Conservation (phyloP, 1,140 invertebrate species). For the Drosophila pseudoananassae region DNA sequence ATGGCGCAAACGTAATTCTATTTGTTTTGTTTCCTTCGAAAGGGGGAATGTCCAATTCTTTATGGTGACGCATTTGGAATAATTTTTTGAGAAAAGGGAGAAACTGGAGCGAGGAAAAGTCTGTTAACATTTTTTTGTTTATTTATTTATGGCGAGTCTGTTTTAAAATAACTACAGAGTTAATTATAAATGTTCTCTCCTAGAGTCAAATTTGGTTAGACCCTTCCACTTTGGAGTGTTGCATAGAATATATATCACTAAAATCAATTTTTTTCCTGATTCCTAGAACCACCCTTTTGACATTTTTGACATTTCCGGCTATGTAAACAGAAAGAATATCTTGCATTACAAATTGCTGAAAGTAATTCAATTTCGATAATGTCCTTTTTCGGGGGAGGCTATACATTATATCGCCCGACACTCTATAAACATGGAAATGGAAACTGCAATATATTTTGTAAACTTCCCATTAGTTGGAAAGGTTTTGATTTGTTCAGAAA, state of each 20-base stretch:
- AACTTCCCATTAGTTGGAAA: slow-evolving; percentile 41
- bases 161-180: slow-evolving; percentile 11
- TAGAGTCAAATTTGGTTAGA: neutral
- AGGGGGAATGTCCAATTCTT: slow-evolving; percentile 23
- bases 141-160: slow-evolving; percentile 19
- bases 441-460: slow-evolving; percentile 48
- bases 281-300: neutral
- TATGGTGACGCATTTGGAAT: slow-evolving; percentile 26
- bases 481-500: slow-evolving; percentile 45
- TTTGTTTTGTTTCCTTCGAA: slow-evolving; percentile 53
- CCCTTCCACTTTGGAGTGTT: neutral
- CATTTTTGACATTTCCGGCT: neutral
- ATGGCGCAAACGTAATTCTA: slow-evolving; percentile 58
- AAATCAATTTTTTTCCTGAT: slow-evolving; percentile 1
- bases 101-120: slow-evolving; percentile 34
- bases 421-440: slow-evolving; percentile 63
- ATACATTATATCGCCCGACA: slow-evolving; percentile 59
- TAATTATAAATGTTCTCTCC: slow-evolving; percentile 7
- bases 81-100: slow-evolving; percentile 13
- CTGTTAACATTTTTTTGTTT: slow-evolving; percentile 68
- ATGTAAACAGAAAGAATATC: slow-evolving; percentile 22
- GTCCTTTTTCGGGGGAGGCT: slow-evolving; percentile 17
- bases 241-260: neutral
- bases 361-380: slow-evolving; percentile 76
- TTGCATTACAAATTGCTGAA: slow-evolving; percentile 65